These are phyloP conservation scores for Drosophila prolongata DNA, from an alignment of 2,888 invertebrate genomes.

Conservation along the genomic window DNA sequence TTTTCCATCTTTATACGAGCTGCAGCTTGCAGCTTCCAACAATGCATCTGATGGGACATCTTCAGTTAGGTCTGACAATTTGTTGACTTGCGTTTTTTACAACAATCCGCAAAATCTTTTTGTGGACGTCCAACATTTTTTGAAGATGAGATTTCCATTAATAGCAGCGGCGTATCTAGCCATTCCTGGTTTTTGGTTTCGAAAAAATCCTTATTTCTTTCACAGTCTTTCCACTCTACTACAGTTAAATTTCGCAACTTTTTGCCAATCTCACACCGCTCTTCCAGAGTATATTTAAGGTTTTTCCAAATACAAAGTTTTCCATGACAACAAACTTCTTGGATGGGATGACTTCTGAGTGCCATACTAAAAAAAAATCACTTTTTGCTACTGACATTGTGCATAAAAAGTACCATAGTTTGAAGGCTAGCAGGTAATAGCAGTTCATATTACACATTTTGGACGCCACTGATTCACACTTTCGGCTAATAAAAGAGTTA, in stretches of 20 bases:
- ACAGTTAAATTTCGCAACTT: not conserved
- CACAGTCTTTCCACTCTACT: slow-evolving; percentile 1
- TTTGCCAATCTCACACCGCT: slow-evolving; percentile 6
- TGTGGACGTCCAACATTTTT: not conserved
- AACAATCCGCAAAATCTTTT: slow-evolving; percentile 10
- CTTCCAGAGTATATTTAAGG: not conserved
- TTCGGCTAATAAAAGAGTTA: too few species aligned
- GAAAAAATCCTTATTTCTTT: not conserved
- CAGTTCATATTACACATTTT: too few species aligned
- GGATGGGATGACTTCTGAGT: too few species aligned
- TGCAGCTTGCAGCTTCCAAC: not conserved
- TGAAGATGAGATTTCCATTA: not conserved
- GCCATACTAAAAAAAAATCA: not conserved
- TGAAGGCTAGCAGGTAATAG: too few species aligned
- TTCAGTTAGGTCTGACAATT: not conserved
- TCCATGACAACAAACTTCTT: not conserved
- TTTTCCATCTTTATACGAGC: too few species aligned
- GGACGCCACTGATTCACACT: too few species aligned
- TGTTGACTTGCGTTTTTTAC: too few species aligned
- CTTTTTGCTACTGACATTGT: not conserved
- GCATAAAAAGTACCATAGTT: not conserved
- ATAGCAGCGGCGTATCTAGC: not conserved
- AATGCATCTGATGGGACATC: not conserved
- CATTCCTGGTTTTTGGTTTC: not conserved
- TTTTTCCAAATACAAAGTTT: slow-evolving; percentile 8